Conservation (phyloP, 2,797 vertebrate genomes). For the Gastrophryne carolinensis region DNA sequence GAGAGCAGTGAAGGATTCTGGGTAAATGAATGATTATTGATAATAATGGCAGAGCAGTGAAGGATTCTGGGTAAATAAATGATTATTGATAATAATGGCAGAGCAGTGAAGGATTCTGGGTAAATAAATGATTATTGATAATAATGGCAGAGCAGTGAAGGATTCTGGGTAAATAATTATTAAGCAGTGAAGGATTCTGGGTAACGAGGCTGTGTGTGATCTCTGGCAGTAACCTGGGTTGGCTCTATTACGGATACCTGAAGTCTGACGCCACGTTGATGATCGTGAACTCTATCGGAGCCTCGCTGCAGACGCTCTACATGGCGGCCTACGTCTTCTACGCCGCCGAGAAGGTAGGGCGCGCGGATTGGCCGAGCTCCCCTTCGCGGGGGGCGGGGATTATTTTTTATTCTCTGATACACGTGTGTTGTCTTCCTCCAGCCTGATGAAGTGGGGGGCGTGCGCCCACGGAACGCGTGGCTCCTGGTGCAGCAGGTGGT, state of each 20-base stretch:
- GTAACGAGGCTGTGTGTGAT: background rate
- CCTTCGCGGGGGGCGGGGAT: too few relatives aligned
- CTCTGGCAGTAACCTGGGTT: slow-evolving; percentile 82
- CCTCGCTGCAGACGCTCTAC: slow-evolving; percentile 80
- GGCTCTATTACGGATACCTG: slow-evolving; percentile 86
- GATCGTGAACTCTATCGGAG: slow-evolving; percentile 80
- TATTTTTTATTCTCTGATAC: too few relatives aligned
- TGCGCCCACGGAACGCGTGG: too few relatives aligned
- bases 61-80: background rate
- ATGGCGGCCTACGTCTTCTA: slow-evolving; percentile 78
- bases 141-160: background rate
- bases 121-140: too few relatives aligned
- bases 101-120: background rate
- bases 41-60: background rate
- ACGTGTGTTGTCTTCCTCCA: too few relatives aligned
- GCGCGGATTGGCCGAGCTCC: background rate
- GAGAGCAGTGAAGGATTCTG: too few relatives aligned
- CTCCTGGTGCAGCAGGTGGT: too few relatives aligned
- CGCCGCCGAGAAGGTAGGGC: slow-evolving; percentile 76
- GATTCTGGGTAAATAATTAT: background rate
- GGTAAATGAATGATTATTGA: too few relatives aligned
- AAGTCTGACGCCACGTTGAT: slow-evolving; percentile 81
- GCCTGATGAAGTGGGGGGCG: too few relatives aligned
- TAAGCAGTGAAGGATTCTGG: background rate
- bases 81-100: accelerated